phyloP scores from a whole-genome alignment of 2,888 invertebrate genomes.

The Limnephilus auricula region DNA sequence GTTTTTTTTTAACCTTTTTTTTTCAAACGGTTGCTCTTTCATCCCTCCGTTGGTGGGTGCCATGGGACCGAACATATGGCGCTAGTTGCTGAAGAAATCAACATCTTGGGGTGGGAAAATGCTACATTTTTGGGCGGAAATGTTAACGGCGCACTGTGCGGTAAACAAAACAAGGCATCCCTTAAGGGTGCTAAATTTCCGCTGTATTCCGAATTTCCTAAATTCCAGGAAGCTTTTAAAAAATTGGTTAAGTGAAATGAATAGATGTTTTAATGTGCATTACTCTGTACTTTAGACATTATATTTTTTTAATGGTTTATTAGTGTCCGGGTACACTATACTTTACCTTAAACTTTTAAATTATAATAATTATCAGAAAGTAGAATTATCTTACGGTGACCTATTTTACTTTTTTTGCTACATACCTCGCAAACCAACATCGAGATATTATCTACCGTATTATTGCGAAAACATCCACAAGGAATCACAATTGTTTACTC shows the following conservation, averaged over 20 bases:
- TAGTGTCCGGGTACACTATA: background rate
- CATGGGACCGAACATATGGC: constrained; percentile 24
- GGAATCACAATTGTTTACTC: too few relatives aligned
- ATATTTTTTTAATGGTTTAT: background rate
- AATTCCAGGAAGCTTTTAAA: background rate
- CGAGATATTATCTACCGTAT: too few relatives aligned
- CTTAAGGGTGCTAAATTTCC: background rate
- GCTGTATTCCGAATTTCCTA: background rate
- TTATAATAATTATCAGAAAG: too few relatives aligned
- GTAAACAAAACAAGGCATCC: background rate
- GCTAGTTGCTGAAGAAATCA: constrained; percentile 16
- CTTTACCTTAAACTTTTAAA: background rate
- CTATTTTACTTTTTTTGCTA: too few relatives aligned
- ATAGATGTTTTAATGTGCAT: background rate
- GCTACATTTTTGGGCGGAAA: constrained; percentile 39
- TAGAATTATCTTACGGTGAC: too few relatives aligned
- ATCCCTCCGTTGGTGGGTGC: background rate
- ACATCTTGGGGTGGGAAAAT: constrained; percentile 28
- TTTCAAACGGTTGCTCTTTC: background rate
- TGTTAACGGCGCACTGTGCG: background rate
- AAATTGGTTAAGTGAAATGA: background rate
- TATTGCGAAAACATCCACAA: too few relatives aligned
- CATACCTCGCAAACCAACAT: too few relatives aligned
- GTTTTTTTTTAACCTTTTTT: background rate
- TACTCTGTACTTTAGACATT: background rate